Conservation (phyloP, 2,888 invertebrate genomes). For the Tetanocera ferruginea region DNA sequence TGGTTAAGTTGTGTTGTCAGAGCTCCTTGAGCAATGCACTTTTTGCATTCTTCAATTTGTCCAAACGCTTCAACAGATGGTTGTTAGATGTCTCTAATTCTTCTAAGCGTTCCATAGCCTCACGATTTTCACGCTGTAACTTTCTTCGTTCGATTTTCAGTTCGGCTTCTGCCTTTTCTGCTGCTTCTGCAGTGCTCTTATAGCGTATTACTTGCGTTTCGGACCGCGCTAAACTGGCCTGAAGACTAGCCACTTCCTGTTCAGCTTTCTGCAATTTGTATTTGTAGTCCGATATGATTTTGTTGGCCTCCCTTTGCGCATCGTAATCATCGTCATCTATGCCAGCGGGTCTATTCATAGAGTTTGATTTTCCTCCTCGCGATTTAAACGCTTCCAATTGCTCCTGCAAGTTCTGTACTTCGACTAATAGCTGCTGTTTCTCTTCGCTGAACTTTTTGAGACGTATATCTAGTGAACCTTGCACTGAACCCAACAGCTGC, state of each 20-base stretch:
- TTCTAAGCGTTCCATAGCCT: slow-evolving; percentile 91
- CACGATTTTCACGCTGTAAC: slow-evolving; percentile 95
- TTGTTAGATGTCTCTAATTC: slow-evolving; percentile 96
- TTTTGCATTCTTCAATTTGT: slow-evolving; percentile 97
- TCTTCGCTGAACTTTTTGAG: slow-evolving; percentile 88
- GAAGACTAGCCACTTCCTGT: slow-evolving; percentile 96
- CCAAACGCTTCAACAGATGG: slow-evolving; percentile 95
- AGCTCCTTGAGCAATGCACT: slow-evolving; percentile 91
- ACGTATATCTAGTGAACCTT: slow-evolving; percentile 82
- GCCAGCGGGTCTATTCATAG: slow-evolving; percentile 75
- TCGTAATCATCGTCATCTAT: slow-evolving; percentile 75
- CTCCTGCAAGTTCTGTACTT: slow-evolving; percentile 89
- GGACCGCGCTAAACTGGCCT: slow-evolving; percentile 92
- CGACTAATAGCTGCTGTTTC: slow-evolving; percentile 85
- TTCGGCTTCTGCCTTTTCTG: slow-evolving; percentile 95
- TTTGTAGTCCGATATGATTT: slow-evolving; percentile 92
- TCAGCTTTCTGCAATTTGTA: slow-evolving; percentile 97
- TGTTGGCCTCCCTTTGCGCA: slow-evolving; percentile 87
- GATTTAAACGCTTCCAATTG: slow-evolving; percentile 89
- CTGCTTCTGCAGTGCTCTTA: slow-evolving; percentile 90
- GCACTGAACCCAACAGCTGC: slow-evolving; percentile 77
- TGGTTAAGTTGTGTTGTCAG: slow-evolving; percentile 63
- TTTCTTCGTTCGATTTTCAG: slow-evolving; percentile 94
- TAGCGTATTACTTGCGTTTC: slow-evolving; percentile 97
- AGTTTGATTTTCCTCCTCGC: slow-evolving; percentile 62